Base-by-base conservation (phyloP, 1,140 invertebrate species). In the Papilio xuthus region DNA sequence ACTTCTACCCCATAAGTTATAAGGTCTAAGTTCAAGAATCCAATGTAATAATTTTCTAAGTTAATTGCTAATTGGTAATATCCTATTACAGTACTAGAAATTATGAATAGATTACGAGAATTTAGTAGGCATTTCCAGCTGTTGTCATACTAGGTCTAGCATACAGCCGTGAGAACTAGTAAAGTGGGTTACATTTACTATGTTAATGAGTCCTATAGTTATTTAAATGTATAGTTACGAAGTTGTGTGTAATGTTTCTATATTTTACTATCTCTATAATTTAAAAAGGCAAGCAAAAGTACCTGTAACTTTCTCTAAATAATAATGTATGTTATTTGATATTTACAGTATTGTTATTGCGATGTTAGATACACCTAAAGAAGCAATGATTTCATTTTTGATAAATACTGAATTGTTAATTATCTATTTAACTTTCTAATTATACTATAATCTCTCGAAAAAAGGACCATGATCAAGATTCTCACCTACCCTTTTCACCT, bases 381-480 rank as follows among this genome's bases (percentile, higher is more conserved):
- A n/a, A n/a, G n/a, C n/a, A n/a, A n/a, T n/a, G n/a, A n/a, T n/a
- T n/a, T n/a, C n/a, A n/a, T 42, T 42, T 42, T 42, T 42, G 8
- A 10, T 42, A 42, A 42, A 42, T 42, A 42, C 41, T 4, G 0
- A 13, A 13, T 44, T 44, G 10, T 44, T 13, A 44, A 44, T 44
- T 13, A 44, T 2, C n/a, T n/a, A n/a, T n/a, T n/a, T n/a, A 50
- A 50, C 47, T 4, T 53, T 53, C n/a, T 7, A 10, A 13, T 60
- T 60, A 13, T 60, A 26, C 12, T 26, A 26, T 10, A 60, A 13
- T 60, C 20, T 12, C 26, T 26, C 23, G 56, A 12, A 60, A 60
- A n/a, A 60, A 56, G n/a, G 10, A 6, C 56, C 56, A 50, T 50
- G 32, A 72, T 73, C 26, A 47, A 73, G 12, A 73, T 73, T n/a